Conservation (phyloP, 2,888 invertebrate species). For the Dryobotodes eremita region DNA sequence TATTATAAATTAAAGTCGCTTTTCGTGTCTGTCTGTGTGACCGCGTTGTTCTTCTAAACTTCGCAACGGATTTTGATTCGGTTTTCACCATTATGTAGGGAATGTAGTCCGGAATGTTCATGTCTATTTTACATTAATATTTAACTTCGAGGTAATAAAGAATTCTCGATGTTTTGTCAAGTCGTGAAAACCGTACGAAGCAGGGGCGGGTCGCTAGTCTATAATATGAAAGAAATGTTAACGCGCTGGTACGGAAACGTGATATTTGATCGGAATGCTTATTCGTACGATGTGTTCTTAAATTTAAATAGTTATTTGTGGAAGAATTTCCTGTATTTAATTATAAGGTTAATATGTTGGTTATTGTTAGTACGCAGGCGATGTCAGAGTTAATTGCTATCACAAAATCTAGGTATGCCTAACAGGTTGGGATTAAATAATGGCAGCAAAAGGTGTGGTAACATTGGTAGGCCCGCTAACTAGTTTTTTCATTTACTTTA, state of each 20-base stretch:
- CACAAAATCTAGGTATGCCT: slow-evolving; percentile 50
- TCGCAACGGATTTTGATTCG: not conserved
- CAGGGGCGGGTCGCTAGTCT: not conserved
- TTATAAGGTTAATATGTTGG: slow-evolving; percentile 43
- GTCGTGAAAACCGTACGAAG: not conserved
- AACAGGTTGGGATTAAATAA: slow-evolving; percentile 14
- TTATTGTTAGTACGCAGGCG: slow-evolving; percentile 58
- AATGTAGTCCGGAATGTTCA: too few species aligned
- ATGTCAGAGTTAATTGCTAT: slow-evolving; percentile 52
- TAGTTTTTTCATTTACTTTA: not conserved
- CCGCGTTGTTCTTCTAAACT: not conserved
- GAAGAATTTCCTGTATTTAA: slow-evolving; percentile 52
- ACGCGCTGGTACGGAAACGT: slow-evolving; percentile 61
- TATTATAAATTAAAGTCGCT: not conserved
- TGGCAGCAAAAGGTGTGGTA: slow-evolving; percentile 28
- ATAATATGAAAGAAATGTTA: slow-evolving; percentile 54
- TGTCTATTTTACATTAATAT: not conserved
- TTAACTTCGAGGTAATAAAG: not conserved
- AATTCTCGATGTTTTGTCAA: not conserved
- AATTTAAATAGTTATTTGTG: slow-evolving; percentile 60
- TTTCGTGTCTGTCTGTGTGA: not conserved
- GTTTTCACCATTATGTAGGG: not conserved
- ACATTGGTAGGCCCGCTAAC: not conserved
- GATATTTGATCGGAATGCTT: slow-evolving; percentile 65
- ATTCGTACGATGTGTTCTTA: slow-evolving; percentile 44